These are phyloP conservation scores for Cyclophora punctaria DNA, from an alignment of 2,888 invertebrate species.

Conservation along the genomic window DNA sequence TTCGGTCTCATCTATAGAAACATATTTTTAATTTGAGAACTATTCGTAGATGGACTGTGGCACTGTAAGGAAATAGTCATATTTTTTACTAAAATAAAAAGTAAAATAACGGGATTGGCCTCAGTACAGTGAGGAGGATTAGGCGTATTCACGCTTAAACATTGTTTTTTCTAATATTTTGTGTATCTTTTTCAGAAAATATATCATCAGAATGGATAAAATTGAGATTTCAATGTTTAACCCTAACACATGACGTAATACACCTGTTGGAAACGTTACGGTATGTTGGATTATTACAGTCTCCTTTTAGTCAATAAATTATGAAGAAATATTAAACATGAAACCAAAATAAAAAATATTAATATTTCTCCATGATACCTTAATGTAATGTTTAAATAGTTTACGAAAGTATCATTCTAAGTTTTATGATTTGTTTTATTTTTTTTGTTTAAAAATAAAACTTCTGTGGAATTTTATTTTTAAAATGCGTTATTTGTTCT, in stretches of 20 bases:
- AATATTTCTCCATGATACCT: conserved; percentile 64
- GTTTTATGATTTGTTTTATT: conserved; percentile 32
- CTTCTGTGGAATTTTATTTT: background rate
- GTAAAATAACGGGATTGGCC: no score
- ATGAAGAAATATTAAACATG: conserved; percentile 63
- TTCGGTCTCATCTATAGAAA: no score
- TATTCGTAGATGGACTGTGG: no score
- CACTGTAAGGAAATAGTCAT: no score
- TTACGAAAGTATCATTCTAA: conserved; percentile 24
- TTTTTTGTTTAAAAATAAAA: conserved; percentile 7
- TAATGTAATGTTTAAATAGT: conserved; percentile 19
- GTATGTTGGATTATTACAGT: conserved; percentile 44
- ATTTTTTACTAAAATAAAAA: no score
- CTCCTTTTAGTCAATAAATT: conserved; percentile 32
- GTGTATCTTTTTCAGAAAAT: conserved; percentile 68
- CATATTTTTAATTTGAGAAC: no score
- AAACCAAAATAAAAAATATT: conserved; percentile 3
- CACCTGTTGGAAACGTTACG: conserved; percentile 80
- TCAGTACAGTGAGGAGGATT: no score
- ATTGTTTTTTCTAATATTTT: no score
- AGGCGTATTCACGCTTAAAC: no score
- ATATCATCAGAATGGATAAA: conserved; percentile 86
- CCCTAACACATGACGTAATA: conserved; percentile 79
- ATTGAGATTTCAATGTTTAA: conserved; percentile 84
- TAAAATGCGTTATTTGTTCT: background rate